Evolutionary conservation across 2,888 invertebrate genomes (phyloP).

Genomic region (Ochlodes sylvanus): DNA sequence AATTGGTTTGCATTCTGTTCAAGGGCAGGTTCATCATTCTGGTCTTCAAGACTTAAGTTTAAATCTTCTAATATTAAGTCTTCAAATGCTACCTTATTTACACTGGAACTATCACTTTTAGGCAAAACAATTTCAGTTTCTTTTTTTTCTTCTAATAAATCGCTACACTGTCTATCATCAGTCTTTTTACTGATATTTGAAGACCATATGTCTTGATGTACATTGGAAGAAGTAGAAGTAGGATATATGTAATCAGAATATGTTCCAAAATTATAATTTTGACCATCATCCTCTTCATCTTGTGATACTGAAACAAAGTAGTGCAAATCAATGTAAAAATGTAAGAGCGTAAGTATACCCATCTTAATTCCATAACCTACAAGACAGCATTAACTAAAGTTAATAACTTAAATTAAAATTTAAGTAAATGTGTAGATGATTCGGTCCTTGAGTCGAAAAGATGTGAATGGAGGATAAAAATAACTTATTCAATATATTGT

Average conservation of each 20-base stretch:
- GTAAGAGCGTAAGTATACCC: too few species aligned
- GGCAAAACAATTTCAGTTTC: conserved; percentile 32
- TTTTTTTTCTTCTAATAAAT: conserved; percentile 44
- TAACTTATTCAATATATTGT: too few species aligned
- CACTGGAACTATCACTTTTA: conserved; percentile 31
- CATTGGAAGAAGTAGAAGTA: conserved; percentile 43
- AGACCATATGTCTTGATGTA: conserved; percentile 42
- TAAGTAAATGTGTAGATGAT: too few species aligned
- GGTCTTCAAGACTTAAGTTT: conserved; percentile 45
- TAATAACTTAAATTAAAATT: too few species aligned
- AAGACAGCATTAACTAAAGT: too few species aligned
- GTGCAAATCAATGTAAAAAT: not conserved
- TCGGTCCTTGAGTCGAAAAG: too few species aligned
- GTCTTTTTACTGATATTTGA: conserved; percentile 37
- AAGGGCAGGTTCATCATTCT: conserved; percentile 31
- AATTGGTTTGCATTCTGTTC: conserved; percentile 36
- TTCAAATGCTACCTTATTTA: conserved; percentile 38
- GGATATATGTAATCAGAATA: conserved; percentile 64
- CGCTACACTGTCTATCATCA: conserved; percentile 43
- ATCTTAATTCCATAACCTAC: too few species aligned
- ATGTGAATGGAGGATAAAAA: too few species aligned
- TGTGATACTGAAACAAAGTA: conserved; percentile 66
- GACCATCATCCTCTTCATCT: conserved; percentile 68
- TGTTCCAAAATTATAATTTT: conserved; percentile 67
- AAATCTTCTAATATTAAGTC: conserved; percentile 48